Evolutionary conservation across 2,888 invertebrate species (phyloP).

Genomic region (Synanthedon formicaeformis): DNA sequence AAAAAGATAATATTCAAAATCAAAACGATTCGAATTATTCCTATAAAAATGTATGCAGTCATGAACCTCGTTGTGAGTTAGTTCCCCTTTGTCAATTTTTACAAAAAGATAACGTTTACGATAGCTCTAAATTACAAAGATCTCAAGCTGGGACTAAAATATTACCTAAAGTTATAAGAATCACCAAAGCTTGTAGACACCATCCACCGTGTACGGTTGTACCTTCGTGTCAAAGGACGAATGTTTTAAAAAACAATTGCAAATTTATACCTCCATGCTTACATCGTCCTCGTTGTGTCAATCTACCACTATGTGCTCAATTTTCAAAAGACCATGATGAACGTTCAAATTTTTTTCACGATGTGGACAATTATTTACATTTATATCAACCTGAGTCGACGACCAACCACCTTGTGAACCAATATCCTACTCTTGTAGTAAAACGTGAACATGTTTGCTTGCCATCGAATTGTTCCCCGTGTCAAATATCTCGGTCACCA

Average conservation of each 20-base stretch:
- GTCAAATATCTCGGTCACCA: constrained; percentile 15
- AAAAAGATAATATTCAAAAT: constrained; percentile 26
- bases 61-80: constrained; percentile 45
- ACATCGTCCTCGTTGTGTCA: constrained; percentile 53
- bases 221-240: constrained; percentile 53
- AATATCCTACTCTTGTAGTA: constrained; percentile 19
- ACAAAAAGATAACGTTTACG: constrained; percentile 21
- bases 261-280: constrained; percentile 50
- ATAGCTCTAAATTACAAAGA: constrained; percentile 19
- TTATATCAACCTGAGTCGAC: constrained; percentile 26
- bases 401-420: constrained; percentile 20
- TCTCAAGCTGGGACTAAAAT: constrained; percentile 21
- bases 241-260: constrained; percentile 47
- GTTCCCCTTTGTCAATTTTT: constrained; percentile 49
- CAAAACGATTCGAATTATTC: constrained; percentile 13
- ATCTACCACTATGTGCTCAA: constrained; percentile 52
- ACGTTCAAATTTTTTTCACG: constrained; percentile 16
- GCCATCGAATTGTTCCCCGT: constrained; percentile 18
- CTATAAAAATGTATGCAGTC: constrained; percentile 28
- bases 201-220: constrained; percentile 57
- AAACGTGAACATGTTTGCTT: constrained; percentile 20
- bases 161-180: constrained; percentile 35
- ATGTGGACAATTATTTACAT: constrained; percentile 22
- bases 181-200: constrained; percentile 56
- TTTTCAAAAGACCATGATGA: constrained; percentile 38